Evolutionary conservation across 2,888 invertebrate species (phyloP).

Genomic region (Lypha dubia): DNA sequence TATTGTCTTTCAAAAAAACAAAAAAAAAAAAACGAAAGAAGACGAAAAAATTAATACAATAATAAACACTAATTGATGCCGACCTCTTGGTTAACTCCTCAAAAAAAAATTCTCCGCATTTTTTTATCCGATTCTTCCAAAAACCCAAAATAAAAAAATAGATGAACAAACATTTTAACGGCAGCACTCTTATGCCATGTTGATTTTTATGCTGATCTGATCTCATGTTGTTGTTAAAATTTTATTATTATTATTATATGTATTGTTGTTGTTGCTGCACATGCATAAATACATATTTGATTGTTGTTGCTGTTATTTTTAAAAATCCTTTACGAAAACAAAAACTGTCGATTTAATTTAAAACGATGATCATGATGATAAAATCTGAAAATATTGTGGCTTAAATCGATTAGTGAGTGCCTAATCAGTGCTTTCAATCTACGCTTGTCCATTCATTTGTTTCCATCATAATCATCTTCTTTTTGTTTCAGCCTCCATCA

Average conservation of each 20-base stretch:
- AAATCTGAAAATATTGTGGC: conserved; percentile 79
- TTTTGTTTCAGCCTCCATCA: conserved; percentile 28
- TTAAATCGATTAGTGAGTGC: conserved; percentile 81
- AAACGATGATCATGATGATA: conserved; percentile 72
- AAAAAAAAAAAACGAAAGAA: background rate
- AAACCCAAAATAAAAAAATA: conserved; percentile 1
- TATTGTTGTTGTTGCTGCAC: conserved; percentile 26
- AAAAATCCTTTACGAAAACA: conserved; percentile 59
- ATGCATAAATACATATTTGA: conserved; percentile 57
- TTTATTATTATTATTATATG: conserved; percentile 10
- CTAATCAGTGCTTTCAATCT: conserved; percentile 81
- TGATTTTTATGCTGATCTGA: conserved; percentile 63
- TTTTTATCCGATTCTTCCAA: conserved; percentile 26
- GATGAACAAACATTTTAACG: conserved; percentile 49
- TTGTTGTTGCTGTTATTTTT: conserved; percentile 23
- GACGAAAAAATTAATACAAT: conserved; percentile 26
- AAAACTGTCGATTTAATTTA: conserved; percentile 72
- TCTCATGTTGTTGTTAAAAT: conserved; percentile 37
- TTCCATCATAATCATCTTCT: conserved; percentile 64
- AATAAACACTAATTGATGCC: conserved; percentile 71
- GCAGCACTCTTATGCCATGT: conserved; percentile 66
- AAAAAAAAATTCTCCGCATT: conserved; percentile 29
- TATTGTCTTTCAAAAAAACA: conserved; percentile 22
- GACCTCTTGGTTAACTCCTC: conserved; percentile 68
- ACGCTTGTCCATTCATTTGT: conserved; percentile 75